phyloP scores from a whole-genome alignment of 2,888 invertebrate species.

The Pterobdella sp. region DNA sequence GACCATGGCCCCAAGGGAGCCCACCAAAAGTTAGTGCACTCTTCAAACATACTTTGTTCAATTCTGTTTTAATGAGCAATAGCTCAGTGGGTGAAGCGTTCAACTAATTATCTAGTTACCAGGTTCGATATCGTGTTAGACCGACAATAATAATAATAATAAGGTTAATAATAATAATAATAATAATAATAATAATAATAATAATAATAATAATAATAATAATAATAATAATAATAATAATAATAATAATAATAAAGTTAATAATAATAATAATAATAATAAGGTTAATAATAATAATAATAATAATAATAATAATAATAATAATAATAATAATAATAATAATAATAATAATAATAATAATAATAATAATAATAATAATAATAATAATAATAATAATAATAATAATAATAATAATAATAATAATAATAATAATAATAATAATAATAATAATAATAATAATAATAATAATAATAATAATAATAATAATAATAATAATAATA shows the following conservation, averaged over 20 bases:
- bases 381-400: conserved; percentile 11
- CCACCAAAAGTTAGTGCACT: too few species aligned
- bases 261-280: conserved; percentile 6
- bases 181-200: conserved; percentile 5
- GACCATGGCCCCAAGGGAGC: too few species aligned
- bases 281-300: not conserved
- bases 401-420: not conserved
- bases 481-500: conserved; percentile 7
- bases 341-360: conserved; percentile 4
- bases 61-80: too few species aligned
- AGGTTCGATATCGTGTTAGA: too few species aligned
- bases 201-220: conserved; percentile 11
- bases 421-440: conserved; percentile 20
- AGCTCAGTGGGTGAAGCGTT: too few species aligned
- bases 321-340: conserved; percentile 14
- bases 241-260: conserved; percentile 15
- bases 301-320: not conserved
- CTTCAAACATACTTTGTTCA: too few species aligned
- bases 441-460: conserved; percentile 6
- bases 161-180: conserved; percentile 2
- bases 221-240: conserved; percentile 13
- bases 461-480: conserved; percentile 18
- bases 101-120: too few species aligned
- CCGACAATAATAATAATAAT: conserved; percentile 17
- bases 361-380: conserved; percentile 18